Base-by-base conservation (phyloP, 1,140 invertebrate species). In the Hyles vespertilio region DNA sequence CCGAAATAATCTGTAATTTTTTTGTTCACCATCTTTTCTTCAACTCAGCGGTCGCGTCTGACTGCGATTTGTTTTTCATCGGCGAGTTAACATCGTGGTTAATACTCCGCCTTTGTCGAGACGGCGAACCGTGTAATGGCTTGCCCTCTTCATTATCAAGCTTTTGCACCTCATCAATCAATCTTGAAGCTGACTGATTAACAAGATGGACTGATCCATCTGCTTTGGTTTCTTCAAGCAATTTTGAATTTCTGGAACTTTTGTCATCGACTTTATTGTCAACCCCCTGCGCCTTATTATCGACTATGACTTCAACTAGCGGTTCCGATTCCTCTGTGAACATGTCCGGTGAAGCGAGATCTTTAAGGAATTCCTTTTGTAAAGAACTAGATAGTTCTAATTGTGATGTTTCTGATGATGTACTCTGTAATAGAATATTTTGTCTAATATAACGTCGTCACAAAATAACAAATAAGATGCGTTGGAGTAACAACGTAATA, bases 1-100 rank as follows among this genome's bases (percentile, higher is more conserved):
- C 72, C 65, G 52, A 88, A 88, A 63, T 84, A 87, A 63, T 87
- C 81, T 8, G 85, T 85, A 47, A 88, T 88, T 77, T 83, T 85
- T 45, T 64, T 81, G 2, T 64, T 67, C 6, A 79, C 67, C n/a
- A n/a, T 52, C 69, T 81, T 63, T 79, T 85, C 94, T 92, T 84
- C 92, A 68, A 56, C 55, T 81, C 73, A 5, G 72, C 58, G 3
- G 74, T 58, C 6, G 81, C 11, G 40, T 54, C 52, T 8, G 8
- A 40, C 36, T 40, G 36, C 36, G 7, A 12, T 8, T 11, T 40
- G 36, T 12, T 44, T 10, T 10, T 32, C 22, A 32, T 12, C 36
- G 36, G 11, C 3, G 11, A 8, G 3, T 10, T n/a, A 11, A 10
- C 40, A 44, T 3, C 34, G n/a, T 48, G n/a, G 9, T 3, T 12